phyloP scores from a whole-genome alignment of 2,113 vertebrate species.

The Scatophagus argus region DNA sequence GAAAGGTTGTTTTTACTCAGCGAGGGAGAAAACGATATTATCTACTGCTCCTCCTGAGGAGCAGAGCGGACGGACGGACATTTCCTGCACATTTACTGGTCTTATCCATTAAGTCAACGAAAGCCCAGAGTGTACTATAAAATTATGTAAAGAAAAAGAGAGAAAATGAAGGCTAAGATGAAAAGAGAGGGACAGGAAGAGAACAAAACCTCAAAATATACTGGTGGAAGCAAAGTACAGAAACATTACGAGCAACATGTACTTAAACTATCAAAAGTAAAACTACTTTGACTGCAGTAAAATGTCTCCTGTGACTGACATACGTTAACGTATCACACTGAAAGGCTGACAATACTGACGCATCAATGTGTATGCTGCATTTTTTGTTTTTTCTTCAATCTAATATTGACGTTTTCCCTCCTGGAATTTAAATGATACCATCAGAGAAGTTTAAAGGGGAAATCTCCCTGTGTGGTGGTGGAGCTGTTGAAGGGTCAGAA shows the following conservation, averaged over 20 bases:
- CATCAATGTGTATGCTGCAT: too few species aligned
- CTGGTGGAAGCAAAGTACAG: too few species aligned
- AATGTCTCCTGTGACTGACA: not conserved
- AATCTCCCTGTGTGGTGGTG: too few species aligned
- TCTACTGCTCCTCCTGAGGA: not conserved
- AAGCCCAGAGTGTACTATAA: not conserved
- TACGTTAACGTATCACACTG: not conserved
- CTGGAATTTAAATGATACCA: too few species aligned
- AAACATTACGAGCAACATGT: too few species aligned
- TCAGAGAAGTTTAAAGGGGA: too few species aligned
- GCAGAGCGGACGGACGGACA: not conserved
- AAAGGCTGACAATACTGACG: too few species aligned
- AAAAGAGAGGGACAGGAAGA: not conserved
- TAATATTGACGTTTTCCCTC: too few species aligned
- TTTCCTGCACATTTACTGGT: not conserved
- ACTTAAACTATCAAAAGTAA: not conserved
- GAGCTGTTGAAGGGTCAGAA: too few species aligned
- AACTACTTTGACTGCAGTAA: not conserved
- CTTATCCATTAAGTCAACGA: not conserved
- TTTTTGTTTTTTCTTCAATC: too few species aligned
- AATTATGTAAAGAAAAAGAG: not conserved
- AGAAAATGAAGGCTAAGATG: not conserved
- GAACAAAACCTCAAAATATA: too few species aligned
- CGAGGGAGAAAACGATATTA: not conserved
- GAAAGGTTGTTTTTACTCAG: slow-evolving; percentile 4